Percentiles rank a stretch among this genome's conserved stretches.
Conservation (phyloP, 2,797 vertebrate species). For the Sebastes flavidus region DNA sequence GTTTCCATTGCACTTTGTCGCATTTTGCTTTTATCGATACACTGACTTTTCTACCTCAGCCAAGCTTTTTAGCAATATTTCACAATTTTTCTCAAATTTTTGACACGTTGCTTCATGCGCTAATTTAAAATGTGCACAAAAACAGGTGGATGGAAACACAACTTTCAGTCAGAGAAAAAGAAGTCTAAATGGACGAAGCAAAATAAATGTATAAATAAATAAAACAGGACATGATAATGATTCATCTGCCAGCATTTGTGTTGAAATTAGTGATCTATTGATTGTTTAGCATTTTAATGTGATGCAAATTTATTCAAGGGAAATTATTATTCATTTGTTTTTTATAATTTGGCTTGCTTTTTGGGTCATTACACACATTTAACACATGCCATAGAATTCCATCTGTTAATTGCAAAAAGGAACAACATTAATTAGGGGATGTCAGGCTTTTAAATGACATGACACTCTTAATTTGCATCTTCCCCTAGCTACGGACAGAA, state of each 20-base stretch:
- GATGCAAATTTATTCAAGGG: constrained; percentile 1
- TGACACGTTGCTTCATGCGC: too few species aligned
- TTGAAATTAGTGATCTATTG: neutral
- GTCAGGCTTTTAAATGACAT: neutral
- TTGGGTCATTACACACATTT: constrained; percentile 6
- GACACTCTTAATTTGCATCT: neutral
- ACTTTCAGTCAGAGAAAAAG: neutral
- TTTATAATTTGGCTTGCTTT: neutral
- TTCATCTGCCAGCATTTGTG: neutral
- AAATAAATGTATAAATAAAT: neutral
- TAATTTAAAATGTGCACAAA: too few species aligned
- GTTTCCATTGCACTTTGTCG: too few species aligned
- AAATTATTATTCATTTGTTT: neutral
- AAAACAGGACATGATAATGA: neutral
- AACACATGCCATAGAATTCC: neutral
- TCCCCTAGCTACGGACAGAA: neutral
- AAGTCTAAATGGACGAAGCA: neutral
- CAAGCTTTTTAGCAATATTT: too few species aligned
- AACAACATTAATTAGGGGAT: neutral
- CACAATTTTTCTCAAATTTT: too few species aligned
- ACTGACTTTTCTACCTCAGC: too few species aligned
- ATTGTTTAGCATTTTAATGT: neutral
- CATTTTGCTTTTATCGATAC: too few species aligned
- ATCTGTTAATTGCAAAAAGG: neutral
- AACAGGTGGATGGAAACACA: too few species aligned